Base-by-base conservation (phyloP, 30 jellyfish, hydroid and myxozoan genomes). In the Turritopsis dohrnii region DNA sequence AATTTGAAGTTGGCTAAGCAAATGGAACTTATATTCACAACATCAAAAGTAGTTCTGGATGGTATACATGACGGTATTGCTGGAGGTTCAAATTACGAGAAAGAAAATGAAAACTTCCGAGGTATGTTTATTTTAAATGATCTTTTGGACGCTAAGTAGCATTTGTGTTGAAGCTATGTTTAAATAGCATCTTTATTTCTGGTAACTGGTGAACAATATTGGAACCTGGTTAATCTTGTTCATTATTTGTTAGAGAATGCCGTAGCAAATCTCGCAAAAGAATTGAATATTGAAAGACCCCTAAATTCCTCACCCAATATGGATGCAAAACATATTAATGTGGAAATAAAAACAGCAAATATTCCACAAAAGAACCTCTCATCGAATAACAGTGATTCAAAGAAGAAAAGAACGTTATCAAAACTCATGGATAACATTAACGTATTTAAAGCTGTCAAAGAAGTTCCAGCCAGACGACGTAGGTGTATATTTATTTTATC, bases 1-100 rank as follows among this genome's bases (percentile, higher is more conserved):
- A 26, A 74, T 24, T 74, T 74, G 24, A 16, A 74, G 65, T 29
- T 74, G 13, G 83, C 83, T 13, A 22, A 30, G 27, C 18, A 74
- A 24, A 74, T 74, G 83, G 27, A 74, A 52, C 54, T 29, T 29
- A 29, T 74, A n/a, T 74, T 74, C n/a, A 24, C 65, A 13, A n/a
- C 83, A 13, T 13, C 65, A 52, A 29, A 74, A 24, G 9, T 7
- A 74, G 83, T 74, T n/a, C 65, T 74, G 19, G 83, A 74, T n/a
- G 83, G 41, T 20, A 74, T 74, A 21, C n/a, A n/a, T n/a, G n/a
- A n/a, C n/a, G n/a, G n/a, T n/a, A n/a, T n/a, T n/a, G 19, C 54
- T n/a, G 83, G 41, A 8, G 72, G 18, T 8, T 60, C 83, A 27
- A 29, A 30, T 24, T 60, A 74, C 24, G 18, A 9, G n/a, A 74